Base-by-base conservation (phyloP, 2,113 vertebrate species). In the Gambusia holbrooki region DNA sequence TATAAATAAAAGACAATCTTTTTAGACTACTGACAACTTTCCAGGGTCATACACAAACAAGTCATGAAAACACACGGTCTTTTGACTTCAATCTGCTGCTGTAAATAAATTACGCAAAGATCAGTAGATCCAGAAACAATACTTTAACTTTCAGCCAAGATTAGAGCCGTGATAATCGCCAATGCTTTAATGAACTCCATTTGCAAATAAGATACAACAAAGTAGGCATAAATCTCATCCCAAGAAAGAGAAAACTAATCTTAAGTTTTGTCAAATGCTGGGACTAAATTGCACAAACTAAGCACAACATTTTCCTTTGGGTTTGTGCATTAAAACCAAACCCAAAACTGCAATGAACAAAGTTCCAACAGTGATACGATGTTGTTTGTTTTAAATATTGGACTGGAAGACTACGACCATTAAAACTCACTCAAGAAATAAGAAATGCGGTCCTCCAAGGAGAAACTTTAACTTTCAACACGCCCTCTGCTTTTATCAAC, bases 391-490 rank as follows among this genome's bases (percentile, higher is more conserved):
- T 73, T 30, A 65, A 72, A 74, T 13, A 69, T 12, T 42, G 35
- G 32, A 45, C 19, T 45, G 5, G 73, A 72, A 67, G 10, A 63
- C 33, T 5, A 35, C 62, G 11, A 64, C 69, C 8, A 33, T 69
- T 72, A 77, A 54, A 72, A 67, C 13, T 37, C n/a, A 32, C 30
- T 64, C 12, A 37, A 25, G 14, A 35, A 62, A 68, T 15, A 37
- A 58, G 45, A 62, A 45, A 33, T 12, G 60, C n/a, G n/a, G 4
- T 37, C 29, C 61, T 37, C 25, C 19, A 29, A 28, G 13, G 25
- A 72, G 5, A 69, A 35, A 66, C n/a, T 65, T 81, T 54, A 35
- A 62, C 62, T 79, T 76, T 77, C 69, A 77, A 33, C 73, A 82
- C 68, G 68, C 22, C 29, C 61, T 69, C 8, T 25, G 66, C 66